Evolutionary conservation across 2,888 invertebrate genomes (phyloP), one percentile per base, ranked within the genome.

Genomic region (Ecdyonurus torrentis): DNA sequence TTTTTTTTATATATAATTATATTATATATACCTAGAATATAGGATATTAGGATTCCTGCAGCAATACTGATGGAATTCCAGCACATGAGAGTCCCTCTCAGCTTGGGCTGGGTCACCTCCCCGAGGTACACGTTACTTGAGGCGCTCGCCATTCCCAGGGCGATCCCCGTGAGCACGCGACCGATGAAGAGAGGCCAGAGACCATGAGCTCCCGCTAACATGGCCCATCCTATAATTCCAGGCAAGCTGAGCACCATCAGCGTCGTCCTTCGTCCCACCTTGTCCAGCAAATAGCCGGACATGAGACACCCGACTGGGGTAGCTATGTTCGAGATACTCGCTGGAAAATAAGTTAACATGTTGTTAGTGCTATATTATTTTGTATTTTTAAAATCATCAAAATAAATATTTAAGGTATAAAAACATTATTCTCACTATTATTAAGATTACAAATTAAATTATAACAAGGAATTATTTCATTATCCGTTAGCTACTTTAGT

Each of bases 111-210:
- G 0, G 79, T 73, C 2, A 79, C 71, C 70, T 82, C 82, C 0
- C 79, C 79, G 66, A 78, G 75, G 67, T 82, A 82, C 22, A 81
- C 77, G 0, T 80, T 76, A 1, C 81, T 77, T 0, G 81, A 79
- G 10, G 77, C 76, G 58, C 80, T 77, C 1, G 79, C 77, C 62
- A 81, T 69, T 0, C 82, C 82, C 1, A 77, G 76, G 0, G 78
- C 75, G 18, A 78, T 66, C n/a, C 80, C 80, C 2, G 66, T 65
- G 23, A 65, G 52, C 7, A 64, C 58, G 2, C 66, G 63, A 5
- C 65, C 66, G 3, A 62, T 23, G 60, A 63, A 62, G 19, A 66
- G 61, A 55, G 53, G 50, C 15, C 58, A 25, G 15, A 60, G 25
- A n/a, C 25, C 23, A 7, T 22, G 18, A 10, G 20, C n/a, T 5